phyloP scores from a whole-genome alignment of 37 sponge, comb jelly and placozoan genomes.

The Halichondria panicea region DNA sequence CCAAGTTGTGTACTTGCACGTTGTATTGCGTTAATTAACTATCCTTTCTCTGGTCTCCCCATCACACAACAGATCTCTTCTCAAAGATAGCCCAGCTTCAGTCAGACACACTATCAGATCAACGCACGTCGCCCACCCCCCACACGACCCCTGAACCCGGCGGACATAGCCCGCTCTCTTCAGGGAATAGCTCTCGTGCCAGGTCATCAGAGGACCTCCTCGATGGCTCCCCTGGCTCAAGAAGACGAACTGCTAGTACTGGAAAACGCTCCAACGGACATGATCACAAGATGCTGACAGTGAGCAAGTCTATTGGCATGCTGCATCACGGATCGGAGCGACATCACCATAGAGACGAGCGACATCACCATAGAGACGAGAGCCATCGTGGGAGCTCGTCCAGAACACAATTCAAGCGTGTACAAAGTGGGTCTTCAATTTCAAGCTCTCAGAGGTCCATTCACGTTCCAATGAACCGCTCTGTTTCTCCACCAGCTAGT shows the following conservation, averaged over 20 bases:
- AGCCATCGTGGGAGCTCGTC: too few relatives aligned
- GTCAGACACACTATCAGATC: slow-evolving; percentile 50
- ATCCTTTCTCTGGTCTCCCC: neutral
- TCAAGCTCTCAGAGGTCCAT: neutral
- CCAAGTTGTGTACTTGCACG: neutral
- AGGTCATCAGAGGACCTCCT: too few relatives aligned
- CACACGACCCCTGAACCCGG: slow-evolving; percentile 18
- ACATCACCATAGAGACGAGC: neutral
- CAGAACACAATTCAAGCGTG: slow-evolving; percentile 1
- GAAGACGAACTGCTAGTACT: too few relatives aligned
- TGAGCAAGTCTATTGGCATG: slow-evolving; percentile 11
- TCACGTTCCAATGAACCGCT: neutral
- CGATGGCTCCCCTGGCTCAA: too few relatives aligned
- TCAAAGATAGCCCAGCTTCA: slow-evolving; percentile 45
- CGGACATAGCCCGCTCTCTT: neutral
- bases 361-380: too few relatives aligned
- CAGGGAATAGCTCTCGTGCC: too few relatives aligned
- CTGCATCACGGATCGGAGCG: too few relatives aligned
- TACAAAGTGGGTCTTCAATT: slow-evolving; percentile 21
- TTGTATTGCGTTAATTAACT: neutral
- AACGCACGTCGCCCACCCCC: slow-evolving; percentile 29
- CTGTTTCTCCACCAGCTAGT: slow-evolving; percentile 29
- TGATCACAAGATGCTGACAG: neutral
- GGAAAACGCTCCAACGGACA: too few relatives aligned
- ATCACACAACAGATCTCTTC: slow-evolving; percentile 33